phyloP scores from a whole-genome alignment of 2,888 invertebrate genomes.

The Tinea trinotella region DNA sequence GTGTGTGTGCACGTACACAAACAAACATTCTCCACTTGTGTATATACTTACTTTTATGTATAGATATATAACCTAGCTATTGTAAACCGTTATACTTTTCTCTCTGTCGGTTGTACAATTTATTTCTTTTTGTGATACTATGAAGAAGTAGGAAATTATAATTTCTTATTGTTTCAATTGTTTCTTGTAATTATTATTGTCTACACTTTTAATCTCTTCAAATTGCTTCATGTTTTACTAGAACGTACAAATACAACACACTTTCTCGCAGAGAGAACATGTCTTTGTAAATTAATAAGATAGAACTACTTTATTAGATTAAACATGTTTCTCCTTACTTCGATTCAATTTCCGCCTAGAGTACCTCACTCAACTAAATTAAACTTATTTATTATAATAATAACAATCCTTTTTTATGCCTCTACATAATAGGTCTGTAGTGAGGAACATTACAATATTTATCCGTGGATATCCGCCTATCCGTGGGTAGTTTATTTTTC shows the following conservation, averaged over 20 bases:
- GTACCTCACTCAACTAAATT: neutral
- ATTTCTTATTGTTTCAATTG: slow-evolving; percentile 15
- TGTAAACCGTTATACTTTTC: slow-evolving; percentile 18
- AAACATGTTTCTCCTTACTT: neutral
- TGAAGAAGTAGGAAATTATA: slow-evolving; percentile 16
- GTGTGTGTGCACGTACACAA: slow-evolving; percentile 16
- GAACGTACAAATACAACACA: slow-evolving; percentile 4
- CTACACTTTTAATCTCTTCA: slow-evolving; percentile 18
- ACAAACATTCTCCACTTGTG: neutral
- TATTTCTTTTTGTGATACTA: slow-evolving; percentile 18
- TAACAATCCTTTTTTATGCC: too few relatives aligned
- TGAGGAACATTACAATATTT: too few relatives aligned
- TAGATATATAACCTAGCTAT: slow-evolving; percentile 2
- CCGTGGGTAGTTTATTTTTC: too few relatives aligned
- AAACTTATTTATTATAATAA: too few relatives aligned
- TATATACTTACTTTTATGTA: neutral
- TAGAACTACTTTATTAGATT: slow-evolving; percentile 6
- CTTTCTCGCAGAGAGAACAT: slow-evolving; percentile 7
- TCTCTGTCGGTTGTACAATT: slow-evolving; percentile 17
- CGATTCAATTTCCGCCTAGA: neutral
- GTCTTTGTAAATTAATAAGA: slow-evolving; percentile 7
- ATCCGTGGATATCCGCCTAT: too few relatives aligned
- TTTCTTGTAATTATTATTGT: slow-evolving; percentile 17
- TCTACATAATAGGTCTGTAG: too few relatives aligned
- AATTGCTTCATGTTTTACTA: slow-evolving; percentile 11